Conservation (phyloP, 2,888 invertebrate species). For the Coenonympha arcania region DNA sequence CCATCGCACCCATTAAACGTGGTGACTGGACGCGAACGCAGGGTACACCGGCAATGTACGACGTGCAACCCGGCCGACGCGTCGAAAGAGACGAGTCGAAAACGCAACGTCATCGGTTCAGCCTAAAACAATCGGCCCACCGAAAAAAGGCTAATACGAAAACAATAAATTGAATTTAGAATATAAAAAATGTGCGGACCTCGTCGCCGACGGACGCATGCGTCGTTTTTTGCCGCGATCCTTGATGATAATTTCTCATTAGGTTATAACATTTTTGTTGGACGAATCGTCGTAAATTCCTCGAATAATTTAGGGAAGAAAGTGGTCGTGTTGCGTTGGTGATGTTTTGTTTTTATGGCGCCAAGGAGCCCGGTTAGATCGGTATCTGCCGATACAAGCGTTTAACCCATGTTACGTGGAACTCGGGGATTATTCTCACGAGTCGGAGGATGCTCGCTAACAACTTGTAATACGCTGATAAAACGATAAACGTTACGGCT, state of each 20-base stretch:
- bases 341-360: slow-evolving; percentile 75
- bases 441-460: slow-evolving; percentile 49
- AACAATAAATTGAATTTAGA: slow-evolving; percentile 59
- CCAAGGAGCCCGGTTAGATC: slow-evolving; percentile 71
- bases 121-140: slow-evolving; percentile 63
- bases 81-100: slow-evolving; percentile 37
- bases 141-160: slow-evolving; percentile 51
- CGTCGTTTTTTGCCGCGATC: slow-evolving; percentile 64
- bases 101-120: slow-evolving; percentile 58
- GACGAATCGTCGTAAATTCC: slow-evolving; percentile 71
- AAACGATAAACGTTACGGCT: slow-evolving; percentile 37
- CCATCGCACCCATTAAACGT: slow-evolving; percentile 42
- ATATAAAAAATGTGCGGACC: slow-evolving; percentile 57
- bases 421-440: slow-evolving; percentile 67
- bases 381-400: slow-evolving; percentile 70
- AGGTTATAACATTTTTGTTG: slow-evolving; percentile 71
- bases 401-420: slow-evolving; percentile 73
- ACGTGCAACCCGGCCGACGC: slow-evolving; percentile 34
- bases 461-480: slow-evolving; percentile 58
- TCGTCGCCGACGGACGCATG: slow-evolving; percentile 46
- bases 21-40: slow-evolving; percentile 34
- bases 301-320: slow-evolving; percentile 73
- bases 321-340: slow-evolving; percentile 66
- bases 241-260: slow-evolving; percentile 74
- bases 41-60: slow-evolving; percentile 41